phyloP scores from a whole-genome alignment of 2,113 vertebrate genomes.

The Narcine bancroftii region DNA sequence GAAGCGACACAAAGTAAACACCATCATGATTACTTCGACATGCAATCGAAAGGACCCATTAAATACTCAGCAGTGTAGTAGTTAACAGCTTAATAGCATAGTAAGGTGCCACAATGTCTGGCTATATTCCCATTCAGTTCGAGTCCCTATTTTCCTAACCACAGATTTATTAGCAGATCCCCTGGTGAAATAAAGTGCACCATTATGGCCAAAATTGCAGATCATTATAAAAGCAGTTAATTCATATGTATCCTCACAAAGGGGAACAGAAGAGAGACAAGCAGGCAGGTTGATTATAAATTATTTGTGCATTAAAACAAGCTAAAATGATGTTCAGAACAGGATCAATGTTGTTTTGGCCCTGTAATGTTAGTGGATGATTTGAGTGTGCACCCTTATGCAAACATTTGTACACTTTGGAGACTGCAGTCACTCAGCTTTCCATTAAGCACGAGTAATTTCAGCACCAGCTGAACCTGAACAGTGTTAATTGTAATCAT shows the following conservation, averaged over 20 bases:
- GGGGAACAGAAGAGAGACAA: background rate
- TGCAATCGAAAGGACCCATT: background rate
- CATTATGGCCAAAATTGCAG: background rate
- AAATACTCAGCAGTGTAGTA: slow-evolving; percentile 2
- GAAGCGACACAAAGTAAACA: background rate
- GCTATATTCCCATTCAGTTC: background rate
- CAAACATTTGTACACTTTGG: too few species aligned
- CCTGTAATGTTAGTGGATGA: too few species aligned
- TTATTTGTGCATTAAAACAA: too few species aligned
- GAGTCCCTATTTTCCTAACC: background rate
- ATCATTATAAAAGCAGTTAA: background rate
- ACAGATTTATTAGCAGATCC: background rate
- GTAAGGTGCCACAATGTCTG: slow-evolving; percentile 26
- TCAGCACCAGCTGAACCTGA: too few species aligned
- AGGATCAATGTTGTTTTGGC: too few species aligned
- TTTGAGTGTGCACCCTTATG: too few species aligned
- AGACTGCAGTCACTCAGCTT: too few species aligned
- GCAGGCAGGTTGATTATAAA: too few species aligned
- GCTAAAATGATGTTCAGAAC: too few species aligned
- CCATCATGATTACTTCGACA: background rate
- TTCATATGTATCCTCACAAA: background rate
- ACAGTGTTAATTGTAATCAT: too few species aligned
- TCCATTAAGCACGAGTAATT: too few species aligned
- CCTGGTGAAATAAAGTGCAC: slow-evolving; percentile 2
- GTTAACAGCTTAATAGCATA: slow-evolving; percentile 10